phyloP scores from a whole-genome alignment of 37 sponge, comb jelly and placozoan genomes.

The Crambe crambe region DNA sequence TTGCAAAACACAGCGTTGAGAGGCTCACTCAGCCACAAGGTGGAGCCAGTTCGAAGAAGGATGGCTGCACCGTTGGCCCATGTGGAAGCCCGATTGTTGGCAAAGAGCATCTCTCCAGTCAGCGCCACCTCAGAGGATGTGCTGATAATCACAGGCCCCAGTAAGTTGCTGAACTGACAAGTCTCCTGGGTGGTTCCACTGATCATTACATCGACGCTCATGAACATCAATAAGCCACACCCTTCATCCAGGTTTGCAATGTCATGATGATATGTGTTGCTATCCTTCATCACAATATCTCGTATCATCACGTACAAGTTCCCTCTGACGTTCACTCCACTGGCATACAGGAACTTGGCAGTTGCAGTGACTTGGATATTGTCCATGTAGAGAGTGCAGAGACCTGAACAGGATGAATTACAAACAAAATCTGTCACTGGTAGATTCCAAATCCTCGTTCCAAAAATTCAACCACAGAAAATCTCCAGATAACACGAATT shows the following conservation, averaged over 20 bases:
- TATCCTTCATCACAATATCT: not conserved
- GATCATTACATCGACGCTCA: not conserved
- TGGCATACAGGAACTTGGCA: constrained; percentile 8
- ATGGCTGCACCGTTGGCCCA: constrained; percentile 35
- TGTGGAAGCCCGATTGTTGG: not conserved
- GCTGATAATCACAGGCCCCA: constrained; percentile 4
- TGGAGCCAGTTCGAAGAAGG: not conserved
- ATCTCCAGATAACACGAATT: not conserved
- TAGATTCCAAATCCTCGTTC: not conserved
- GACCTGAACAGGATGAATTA: too few species aligned
- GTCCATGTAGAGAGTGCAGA: not conserved
- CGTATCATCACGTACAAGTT: not conserved
- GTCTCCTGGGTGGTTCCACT: not conserved
- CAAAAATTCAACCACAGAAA: not conserved
- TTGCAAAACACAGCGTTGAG: constrained; percentile 2
- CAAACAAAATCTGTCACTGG: not conserved
- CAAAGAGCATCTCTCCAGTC: constrained; percentile 16
- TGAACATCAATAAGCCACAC: not conserved
- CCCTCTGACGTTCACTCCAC: not conserved
- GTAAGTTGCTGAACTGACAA: not conserved
- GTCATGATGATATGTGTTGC: not conserved
- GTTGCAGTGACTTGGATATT: not conserved
- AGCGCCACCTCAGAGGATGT: not conserved
- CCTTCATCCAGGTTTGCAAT: not conserved
- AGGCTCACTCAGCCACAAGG: constrained; percentile 14